Evolutionary conservation across 2,888 invertebrate species (phyloP), one percentile per base, ranked within the genome.

Genomic region (Acanthosepion esculentum): DNA sequence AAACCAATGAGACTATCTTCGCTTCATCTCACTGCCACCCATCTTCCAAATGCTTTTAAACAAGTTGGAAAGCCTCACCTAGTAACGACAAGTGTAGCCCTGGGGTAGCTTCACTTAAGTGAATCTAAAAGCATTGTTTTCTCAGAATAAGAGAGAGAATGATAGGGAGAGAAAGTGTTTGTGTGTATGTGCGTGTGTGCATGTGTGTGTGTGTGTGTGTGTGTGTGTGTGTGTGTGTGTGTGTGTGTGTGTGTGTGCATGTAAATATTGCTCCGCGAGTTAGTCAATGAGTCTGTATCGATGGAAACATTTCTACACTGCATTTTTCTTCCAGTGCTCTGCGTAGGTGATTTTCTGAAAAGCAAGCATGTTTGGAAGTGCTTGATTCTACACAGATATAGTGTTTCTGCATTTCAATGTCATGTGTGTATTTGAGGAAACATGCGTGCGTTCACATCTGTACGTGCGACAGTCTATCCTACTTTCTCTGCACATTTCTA

Each of bases 101-200:
- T 78, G 78, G n/a, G 78, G 78, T n/a, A 33, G 78, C 78, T 78
- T 78, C 78, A 78, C n/a, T n/a, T 78, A 78, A 78, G n/a, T 78
- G 78, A 78, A 78, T n/a, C 78, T 78, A 78, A 78, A 78, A 78
- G 78, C 78, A 78, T 78, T 78, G n/a, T n/a, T 5, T 10, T 5
- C n/a, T n/a, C 23, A 50, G 50, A 50, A 50, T 50, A 50, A 41
- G 41, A 41, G 41, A 41, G 41, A 41, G 41, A 41, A 41, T 41
- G 41, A 41, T 41, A 41, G 41, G 1, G 41, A 41, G 41, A 41
- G 41, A 3, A 15, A 3, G 12, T 33, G n/a, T 12, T 33, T 23
- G n/a, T 78, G 15, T 78, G n/a, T 1, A 1, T 15, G 4, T n/a
- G 1, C 12, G 29, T 15, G 15, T 12, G 15, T 78, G n/a, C 0